Percentiles rank a stretch among this genome's conserved stretches.
Evolutionary conservation across 64 coral and sea anemone genomes (phyloP).

Genomic region (Exaiptasia diaphana): DNA sequence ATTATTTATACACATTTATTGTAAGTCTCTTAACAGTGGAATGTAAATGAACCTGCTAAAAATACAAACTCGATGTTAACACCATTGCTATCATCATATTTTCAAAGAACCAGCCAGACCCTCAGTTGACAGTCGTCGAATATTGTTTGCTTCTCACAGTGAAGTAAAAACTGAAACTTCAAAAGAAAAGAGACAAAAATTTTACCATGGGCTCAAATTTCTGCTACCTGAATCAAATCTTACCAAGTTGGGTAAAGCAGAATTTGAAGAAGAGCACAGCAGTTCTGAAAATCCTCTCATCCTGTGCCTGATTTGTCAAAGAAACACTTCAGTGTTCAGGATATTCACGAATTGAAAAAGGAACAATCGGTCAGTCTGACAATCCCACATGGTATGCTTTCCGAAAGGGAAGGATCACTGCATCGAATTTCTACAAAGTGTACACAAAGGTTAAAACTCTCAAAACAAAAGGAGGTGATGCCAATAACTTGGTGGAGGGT

Average conservation of each 20-base stretch:
- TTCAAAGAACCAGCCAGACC: conserved; percentile 36
- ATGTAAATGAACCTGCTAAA: no score
- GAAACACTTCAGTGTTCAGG: not conserved
- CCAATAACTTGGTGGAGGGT: conserved; percentile 1
- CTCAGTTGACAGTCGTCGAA: conserved; percentile 20
- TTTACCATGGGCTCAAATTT: not conserved
- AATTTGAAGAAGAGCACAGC: not conserved
- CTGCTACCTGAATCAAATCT: conserved; percentile 1
- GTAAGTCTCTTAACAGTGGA: no score
- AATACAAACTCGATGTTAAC: no score
- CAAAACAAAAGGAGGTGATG: conserved; percentile 22
- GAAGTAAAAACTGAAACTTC: not conserved
- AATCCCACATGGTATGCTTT: conserved; percentile 8
- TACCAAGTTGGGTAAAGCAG: not conserved
- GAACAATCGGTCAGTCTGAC: conserved; percentile 24
- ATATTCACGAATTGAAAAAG: conserved; percentile 28
- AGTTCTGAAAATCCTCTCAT: not conserved
- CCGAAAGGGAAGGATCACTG: conserved; percentile 43
- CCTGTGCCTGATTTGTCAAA: not conserved
- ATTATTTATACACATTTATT: no score
- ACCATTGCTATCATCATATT: not conserved
- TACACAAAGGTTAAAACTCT: conserved; percentile 62
- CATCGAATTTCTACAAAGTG: conserved; percentile 57
- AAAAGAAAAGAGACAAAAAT: conserved; percentile 8
- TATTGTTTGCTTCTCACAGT: not conserved